These are phyloP conservation scores for Ctenosaura bakeri DNA, from an alignment of 2,797 vertebrate species.

Conservation along the genomic window DNA sequence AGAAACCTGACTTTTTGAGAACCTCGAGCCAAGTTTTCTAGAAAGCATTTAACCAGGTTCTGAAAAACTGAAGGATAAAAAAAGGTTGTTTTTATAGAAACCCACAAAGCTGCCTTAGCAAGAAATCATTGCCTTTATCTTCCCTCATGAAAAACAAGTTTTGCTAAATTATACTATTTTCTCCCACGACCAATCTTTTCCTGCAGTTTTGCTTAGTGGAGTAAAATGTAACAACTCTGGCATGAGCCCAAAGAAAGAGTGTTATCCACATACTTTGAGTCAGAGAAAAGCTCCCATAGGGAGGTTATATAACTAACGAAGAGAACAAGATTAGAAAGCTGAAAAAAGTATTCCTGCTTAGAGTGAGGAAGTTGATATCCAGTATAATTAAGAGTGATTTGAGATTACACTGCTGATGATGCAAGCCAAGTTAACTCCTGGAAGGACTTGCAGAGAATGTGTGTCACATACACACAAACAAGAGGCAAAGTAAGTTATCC, in stretches of 20 bases:
- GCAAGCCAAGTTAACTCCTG: conserved; percentile 15
- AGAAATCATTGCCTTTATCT: neutral
- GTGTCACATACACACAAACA: neutral
- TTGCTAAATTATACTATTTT: conserved; percentile 22
- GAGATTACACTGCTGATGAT: conserved; percentile 26
- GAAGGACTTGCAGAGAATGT: neutral
- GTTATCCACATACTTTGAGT: neutral
- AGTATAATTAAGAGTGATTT: conserved; percentile 42
- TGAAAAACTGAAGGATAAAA: neutral
- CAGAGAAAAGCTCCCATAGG: conserved; percentile 29
- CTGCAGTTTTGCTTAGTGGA: neutral
- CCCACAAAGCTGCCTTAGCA: neutral
- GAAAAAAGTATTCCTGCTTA: conserved; percentile 30
- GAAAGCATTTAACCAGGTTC: neutral
- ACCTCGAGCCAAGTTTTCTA: neutral
- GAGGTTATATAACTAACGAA: conserved; percentile 36
- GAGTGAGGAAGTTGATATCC: conserved; percentile 28
- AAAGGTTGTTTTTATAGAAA: neutral
- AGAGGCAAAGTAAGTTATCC: too few relatives aligned
- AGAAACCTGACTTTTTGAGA: neutral
- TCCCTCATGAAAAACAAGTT: neutral
- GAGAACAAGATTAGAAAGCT: conserved; percentile 26
- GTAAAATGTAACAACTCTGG: neutral
- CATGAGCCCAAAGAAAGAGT: conserved; percentile 12
- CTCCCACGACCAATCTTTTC: neutral